These are phyloP conservation scores for Apostichopus californicus DNA, from an alignment of 35 echinoderm and acorn worm species.

Conservation along the genomic window DNA sequence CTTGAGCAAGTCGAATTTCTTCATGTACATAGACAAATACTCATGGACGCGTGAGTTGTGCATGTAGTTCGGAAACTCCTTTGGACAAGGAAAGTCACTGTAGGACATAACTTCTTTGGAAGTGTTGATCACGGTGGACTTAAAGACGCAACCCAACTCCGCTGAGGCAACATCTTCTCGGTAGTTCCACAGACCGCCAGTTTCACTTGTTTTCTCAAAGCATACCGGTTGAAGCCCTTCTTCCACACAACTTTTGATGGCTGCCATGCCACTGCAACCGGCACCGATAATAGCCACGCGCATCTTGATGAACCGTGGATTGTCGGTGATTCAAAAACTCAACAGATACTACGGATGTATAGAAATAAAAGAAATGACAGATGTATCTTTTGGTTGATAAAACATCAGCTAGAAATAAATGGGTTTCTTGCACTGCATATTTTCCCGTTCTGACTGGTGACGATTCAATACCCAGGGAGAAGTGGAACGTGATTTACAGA, in stretches of 20 bases:
- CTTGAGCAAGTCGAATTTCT: constrained; percentile 53
- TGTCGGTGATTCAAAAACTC: too few relatives aligned
- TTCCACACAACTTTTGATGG: constrained; percentile 63
- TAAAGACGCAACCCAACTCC: constrained; percentile 37
- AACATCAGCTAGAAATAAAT: too few relatives aligned
- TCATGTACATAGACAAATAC: constrained; percentile 53
- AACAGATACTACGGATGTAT: too few relatives aligned
- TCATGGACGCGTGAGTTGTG: constrained; percentile 55
- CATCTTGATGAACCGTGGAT: too few relatives aligned
- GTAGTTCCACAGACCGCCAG: constrained; percentile 64
- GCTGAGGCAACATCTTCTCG: constrained; percentile 6
- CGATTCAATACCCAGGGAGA: too few relatives aligned
- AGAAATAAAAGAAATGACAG: too few relatives aligned
- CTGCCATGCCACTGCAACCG: constrained; percentile 59
- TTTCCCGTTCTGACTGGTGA: too few relatives aligned
- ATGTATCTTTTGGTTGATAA: too few relatives aligned
- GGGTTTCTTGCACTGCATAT: too few relatives aligned
- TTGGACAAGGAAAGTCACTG: constrained; percentile 67
- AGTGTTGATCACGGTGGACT: constrained; percentile 16
- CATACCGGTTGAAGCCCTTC: constrained; percentile 62
- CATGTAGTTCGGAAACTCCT: constrained; percentile 70
- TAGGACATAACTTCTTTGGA: constrained; percentile 61
- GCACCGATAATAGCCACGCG: constrained; percentile 55
- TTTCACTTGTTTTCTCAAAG: constrained; percentile 59
- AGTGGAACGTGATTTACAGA: too few relatives aligned